Evolutionary conservation across 2,797 vertebrate genomes (phyloP).

Genomic region (Macroramphosus scolopax): DNA sequence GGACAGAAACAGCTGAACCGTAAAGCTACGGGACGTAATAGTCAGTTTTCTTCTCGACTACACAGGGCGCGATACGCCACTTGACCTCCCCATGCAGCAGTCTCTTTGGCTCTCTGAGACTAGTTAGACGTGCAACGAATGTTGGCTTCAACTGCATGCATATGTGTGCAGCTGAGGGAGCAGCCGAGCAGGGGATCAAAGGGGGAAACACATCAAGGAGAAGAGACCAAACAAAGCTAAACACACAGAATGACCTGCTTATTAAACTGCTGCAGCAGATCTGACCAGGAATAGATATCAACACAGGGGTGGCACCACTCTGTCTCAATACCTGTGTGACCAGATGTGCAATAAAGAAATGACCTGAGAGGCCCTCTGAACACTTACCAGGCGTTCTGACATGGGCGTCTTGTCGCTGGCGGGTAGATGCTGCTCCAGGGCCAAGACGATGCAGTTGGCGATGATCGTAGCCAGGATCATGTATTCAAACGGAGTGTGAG

Average conservation of each 20-base stretch:
- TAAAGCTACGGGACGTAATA: constrained; percentile 1
- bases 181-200: constrained; percentile 41
- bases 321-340: too few species aligned
- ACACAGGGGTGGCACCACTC: too few species aligned
- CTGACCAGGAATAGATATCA: too few species aligned
- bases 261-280: too few species aligned
- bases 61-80: constrained; percentile 6
- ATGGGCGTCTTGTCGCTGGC: constrained; percentile 96
- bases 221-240: constrained; percentile 5
- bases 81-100: constrained; percentile 25
- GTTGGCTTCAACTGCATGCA: constrained; percentile 30
- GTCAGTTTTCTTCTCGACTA: not conserved
- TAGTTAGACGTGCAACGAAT: constrained; percentile 18
- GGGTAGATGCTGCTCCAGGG: constrained; percentile 96
- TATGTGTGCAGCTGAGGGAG: constrained; percentile 26
- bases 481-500: constrained; percentile 95
- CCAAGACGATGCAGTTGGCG: constrained; percentile 97
- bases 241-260: not conserved
- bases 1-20: constrained; percentile 30
- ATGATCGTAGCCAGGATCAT: constrained; percentile 99
- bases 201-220: not conserved
- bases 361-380: not conserved
- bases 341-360: not conserved
- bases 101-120: constrained; percentile 7
- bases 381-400: constrained; percentile 95